Evolutionary conservation across 2,113 vertebrate genomes (phyloP).

Genomic region (Esox niger): DNA sequence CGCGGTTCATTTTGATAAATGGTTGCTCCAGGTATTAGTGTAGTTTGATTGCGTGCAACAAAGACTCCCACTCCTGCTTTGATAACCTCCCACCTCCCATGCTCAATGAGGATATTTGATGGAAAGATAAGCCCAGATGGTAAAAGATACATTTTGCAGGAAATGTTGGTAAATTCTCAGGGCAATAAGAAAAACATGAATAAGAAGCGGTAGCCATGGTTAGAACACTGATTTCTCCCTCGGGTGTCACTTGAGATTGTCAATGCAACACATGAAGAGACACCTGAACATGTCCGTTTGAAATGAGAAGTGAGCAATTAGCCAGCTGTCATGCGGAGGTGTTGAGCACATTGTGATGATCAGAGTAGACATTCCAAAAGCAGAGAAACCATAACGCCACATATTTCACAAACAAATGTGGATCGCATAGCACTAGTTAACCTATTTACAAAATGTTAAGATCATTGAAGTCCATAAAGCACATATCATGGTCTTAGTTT

Average conservation of each 20-base stretch:
- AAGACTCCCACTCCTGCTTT: slow-evolving; percentile 59
- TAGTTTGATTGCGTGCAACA: slow-evolving; percentile 73
- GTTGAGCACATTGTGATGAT: slow-evolving; percentile 31
- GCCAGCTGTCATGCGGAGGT: slow-evolving; percentile 54
- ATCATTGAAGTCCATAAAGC: slow-evolving; percentile 9
- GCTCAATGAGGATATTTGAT: slow-evolving; percentile 71
- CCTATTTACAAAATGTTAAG: slow-evolving; percentile 34
- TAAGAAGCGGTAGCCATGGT: slow-evolving; percentile 44
- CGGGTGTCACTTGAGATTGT: slow-evolving; percentile 56
- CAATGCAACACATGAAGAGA: neutral
- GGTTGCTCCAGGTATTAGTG: slow-evolving; percentile 64
- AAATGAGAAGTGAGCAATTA: slow-evolving; percentile 67
- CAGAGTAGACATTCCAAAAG: slow-evolving; percentile 4
- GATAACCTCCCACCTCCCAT: slow-evolving; percentile 75
- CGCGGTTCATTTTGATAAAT: slow-evolving; percentile 83
- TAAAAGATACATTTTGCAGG: slow-evolving; percentile 46
- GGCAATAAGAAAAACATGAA: slow-evolving; percentile 57
- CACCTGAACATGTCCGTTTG: slow-evolving; percentile 42
- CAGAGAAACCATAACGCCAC: neutral
- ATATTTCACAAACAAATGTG: neutral
- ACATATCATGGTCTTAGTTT: slow-evolving; percentile 36
- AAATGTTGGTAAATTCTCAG: slow-evolving; percentile 49
- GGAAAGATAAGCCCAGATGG: slow-evolving; percentile 71
- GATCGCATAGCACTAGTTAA: slow-evolving; percentile 14
- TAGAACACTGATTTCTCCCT: slow-evolving; percentile 43